Percentiles rank a stretch among this genome's conserved stretches.
Conservation (phyloP, 2,888 invertebrate genomes). For the Drosophila siamana region DNA sequence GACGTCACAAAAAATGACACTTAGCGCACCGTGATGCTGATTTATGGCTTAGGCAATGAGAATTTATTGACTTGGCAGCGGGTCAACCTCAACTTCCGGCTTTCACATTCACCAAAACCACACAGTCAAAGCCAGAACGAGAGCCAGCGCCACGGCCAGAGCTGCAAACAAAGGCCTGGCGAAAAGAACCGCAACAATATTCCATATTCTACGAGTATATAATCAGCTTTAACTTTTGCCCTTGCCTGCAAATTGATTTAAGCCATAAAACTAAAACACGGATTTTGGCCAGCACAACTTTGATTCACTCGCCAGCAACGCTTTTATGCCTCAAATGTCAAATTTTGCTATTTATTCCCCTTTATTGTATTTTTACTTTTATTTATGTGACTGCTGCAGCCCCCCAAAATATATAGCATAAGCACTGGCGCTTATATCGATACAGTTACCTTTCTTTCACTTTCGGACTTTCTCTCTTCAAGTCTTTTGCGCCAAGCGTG, state of each 20-base stretch:
- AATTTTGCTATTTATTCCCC: slow-evolving; percentile 75
- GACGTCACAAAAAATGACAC: slow-evolving; percentile 80
- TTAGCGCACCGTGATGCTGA: slow-evolving; percentile 80
- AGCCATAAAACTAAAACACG: slow-evolving; percentile 54
- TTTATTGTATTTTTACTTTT: slow-evolving; percentile 17
- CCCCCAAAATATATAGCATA: not conserved
- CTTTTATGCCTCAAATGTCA: slow-evolving; percentile 62
- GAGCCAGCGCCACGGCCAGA: too few species aligned
- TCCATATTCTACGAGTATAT: slow-evolving; percentile 37
- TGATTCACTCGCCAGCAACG: slow-evolving; percentile 16
- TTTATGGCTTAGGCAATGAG: slow-evolving; percentile 81
- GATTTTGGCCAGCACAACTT: slow-evolving; percentile 49
- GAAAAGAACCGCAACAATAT: slow-evolving; percentile 26
- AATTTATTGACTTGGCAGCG: slow-evolving; percentile 79
- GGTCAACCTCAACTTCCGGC: slow-evolving; percentile 66
- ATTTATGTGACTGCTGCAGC: slow-evolving; percentile 35
- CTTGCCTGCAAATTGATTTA: slow-evolving; percentile 64
- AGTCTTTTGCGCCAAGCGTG: slow-evolving; percentile 59
- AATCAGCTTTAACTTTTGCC: slow-evolving; percentile 57
- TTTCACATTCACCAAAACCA: slow-evolving; percentile 2
- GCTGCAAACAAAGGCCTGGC: not conserved
- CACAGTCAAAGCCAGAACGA: not conserved
- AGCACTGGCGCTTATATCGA: not conserved
- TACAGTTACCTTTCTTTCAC: slow-evolving; percentile 13
- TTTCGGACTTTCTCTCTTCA: not conserved